Evolutionary conservation across 2,797 vertebrate genomes (phyloP), one percentile per base, ranked within the genome.

Genomic region (Esox masquinongy): DNA sequence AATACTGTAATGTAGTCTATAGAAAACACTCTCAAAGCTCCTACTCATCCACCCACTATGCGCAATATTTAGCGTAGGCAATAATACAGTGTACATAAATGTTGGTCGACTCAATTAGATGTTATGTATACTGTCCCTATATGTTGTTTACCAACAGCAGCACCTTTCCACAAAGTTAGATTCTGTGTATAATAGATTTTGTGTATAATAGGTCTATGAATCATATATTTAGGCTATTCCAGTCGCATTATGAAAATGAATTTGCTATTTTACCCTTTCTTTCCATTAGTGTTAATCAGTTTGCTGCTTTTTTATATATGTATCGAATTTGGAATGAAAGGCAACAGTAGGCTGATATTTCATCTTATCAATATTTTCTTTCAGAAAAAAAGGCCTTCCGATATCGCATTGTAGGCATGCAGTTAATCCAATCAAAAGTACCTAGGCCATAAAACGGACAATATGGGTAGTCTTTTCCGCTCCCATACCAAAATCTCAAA

Each of bases 401-500:
- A 11, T 39, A 17, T 47, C 19, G 67, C 31, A 68, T 8, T 39
- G 66, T 15, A n/a, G 16, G n/a, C 22, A 3, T 26, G 17, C 16
- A 49, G n/a, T 39, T 43, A 39, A 43, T 47, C 9, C 56, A 75
- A 11, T 63, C 68, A 53, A 76, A 78, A 78, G 53, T 72, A 17
- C 34, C 51, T 34, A 53, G 47, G 22, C 22, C 36, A 67, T 69
- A 76, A 68, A 76, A 71, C 73, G n/a, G 51, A 74, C 68, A 85
- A 86, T 72, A 81, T 78, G 56, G 75, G 84, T 72, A 80, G 22
- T 61, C 0, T 22, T 26, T 86, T 73, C 77, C 79, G 76, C 90
- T 90, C 89, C 85, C 84, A 24, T 24, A 61, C 24, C 22, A 88
- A 85, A 80, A 88, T 83, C 79, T 74, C 61, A 70, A 78, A 63